Percentiles rank a stretch among this genome's conserved stretches.
Conservation (phyloP, 2,113 vertebrate genomes). For the Protobothrops mucrosquamatus region DNA sequence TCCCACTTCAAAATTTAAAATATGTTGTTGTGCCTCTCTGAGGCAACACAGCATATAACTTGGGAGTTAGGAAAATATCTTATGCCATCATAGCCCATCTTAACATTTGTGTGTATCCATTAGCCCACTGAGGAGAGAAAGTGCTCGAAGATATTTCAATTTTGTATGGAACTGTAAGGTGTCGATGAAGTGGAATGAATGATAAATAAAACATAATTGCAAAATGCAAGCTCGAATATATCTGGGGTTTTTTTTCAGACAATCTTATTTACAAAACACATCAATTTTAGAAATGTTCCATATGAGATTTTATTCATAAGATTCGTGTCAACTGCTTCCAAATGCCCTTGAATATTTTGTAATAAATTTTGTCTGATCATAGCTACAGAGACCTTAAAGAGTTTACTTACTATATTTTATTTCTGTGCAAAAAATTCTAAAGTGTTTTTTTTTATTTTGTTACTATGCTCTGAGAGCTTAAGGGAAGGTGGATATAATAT, state of each 20-base stretch:
- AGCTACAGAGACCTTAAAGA: background rate
- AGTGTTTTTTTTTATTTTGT: background rate
- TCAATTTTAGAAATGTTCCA: slow-evolving; percentile 7
- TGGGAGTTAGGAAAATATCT: slow-evolving; percentile 22
- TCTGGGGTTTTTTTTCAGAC: slow-evolving; percentile 68
- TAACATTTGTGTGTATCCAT: slow-evolving; percentile 49
- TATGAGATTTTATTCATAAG: background rate
- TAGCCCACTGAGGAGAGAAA: slow-evolving; percentile 33
- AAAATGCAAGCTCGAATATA: slow-evolving; percentile 26
- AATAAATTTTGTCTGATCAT: background rate
- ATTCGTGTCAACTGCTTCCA: background rate
- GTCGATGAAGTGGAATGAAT: background rate
- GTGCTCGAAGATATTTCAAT: slow-evolving; percentile 13
- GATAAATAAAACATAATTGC: slow-evolving; percentile 36
- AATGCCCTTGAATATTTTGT: background rate
- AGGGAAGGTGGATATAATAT: background rate
- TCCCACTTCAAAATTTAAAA: background rate
- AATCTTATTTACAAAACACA: slow-evolving; percentile 29
- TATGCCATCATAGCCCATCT: background rate
- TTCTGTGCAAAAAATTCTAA: background rate
- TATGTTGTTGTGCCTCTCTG: background rate
- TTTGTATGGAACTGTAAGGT: slow-evolving; percentile 6
- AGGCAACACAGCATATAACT: background rate
- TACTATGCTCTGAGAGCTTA: background rate
- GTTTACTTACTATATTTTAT: background rate